Evolutionary conservation across 2,797 vertebrate genomes (phyloP).

Genomic region (Alectoris magna): DNA sequence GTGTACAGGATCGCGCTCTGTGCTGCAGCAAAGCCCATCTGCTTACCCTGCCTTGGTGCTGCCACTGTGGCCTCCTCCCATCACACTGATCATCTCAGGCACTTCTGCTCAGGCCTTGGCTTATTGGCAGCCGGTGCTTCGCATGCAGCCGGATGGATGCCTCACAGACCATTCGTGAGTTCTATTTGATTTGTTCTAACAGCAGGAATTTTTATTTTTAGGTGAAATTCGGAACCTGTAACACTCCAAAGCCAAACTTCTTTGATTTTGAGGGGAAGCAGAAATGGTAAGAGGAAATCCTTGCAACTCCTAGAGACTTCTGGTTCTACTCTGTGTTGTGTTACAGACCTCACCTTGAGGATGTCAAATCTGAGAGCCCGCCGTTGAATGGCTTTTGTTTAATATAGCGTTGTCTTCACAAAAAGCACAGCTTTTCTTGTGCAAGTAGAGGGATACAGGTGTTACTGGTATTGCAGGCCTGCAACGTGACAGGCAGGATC

Average conservation of each 20-base stretch:
- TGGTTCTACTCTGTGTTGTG: slow-evolving; percentile 36
- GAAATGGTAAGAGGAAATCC: slow-evolving; percentile 90
- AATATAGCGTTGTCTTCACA: background rate
- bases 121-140: background rate
- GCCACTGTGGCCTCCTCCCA: background rate
- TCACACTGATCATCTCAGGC: background rate
- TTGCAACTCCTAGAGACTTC: slow-evolving; percentile 9
- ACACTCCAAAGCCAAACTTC: slow-evolving; percentile 92
- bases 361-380: background rate
- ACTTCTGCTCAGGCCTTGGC: background rate
- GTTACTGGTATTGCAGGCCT: too few species aligned
- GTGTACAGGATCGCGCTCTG: background rate
- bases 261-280: slow-evolving; percentile 99
- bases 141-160: background rate
- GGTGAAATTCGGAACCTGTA: slow-evolving; percentile 95
- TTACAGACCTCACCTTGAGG: background rate
- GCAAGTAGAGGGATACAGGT: too few species aligned
- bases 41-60: background rate
- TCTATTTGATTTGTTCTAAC: slow-evolving; percentile 20
- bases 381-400: background rate
- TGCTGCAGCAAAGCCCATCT: background rate
- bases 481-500: background rate
- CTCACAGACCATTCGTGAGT: background rate
- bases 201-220: slow-evolving; percentile 67
- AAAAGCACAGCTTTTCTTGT: background rate